These are phyloP conservation scores for Beris chalybata DNA, from an alignment of 2,888 invertebrate genomes.

Conservation along the genomic window DNA sequence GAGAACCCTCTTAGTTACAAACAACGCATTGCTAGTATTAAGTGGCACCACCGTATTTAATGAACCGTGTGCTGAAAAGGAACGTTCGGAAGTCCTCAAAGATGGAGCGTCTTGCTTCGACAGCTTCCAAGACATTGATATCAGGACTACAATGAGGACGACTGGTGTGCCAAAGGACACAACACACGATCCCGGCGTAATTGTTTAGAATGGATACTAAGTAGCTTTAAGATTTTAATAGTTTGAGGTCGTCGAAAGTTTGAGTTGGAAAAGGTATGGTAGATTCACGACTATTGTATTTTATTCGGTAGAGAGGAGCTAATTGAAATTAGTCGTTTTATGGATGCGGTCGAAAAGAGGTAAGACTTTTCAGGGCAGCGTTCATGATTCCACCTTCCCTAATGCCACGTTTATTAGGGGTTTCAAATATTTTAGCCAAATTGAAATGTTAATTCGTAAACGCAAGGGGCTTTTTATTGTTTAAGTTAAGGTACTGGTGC, in stretches of 20 bases:
- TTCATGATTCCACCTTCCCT: background rate
- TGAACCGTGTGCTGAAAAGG: slow-evolving; percentile 35
- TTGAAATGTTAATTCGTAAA: slow-evolving; percentile 9
- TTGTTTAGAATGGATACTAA: slow-evolving; percentile 38
- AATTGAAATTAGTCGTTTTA: slow-evolving; percentile 34
- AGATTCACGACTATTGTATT: no score
- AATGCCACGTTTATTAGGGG: slow-evolving; percentile 12
- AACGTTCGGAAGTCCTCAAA: slow-evolving; percentile 23
- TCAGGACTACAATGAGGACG: slow-evolving; percentile 5
- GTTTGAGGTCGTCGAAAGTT: slow-evolving; percentile 24
- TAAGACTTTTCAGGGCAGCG: background rate
- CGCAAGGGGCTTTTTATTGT: background rate
- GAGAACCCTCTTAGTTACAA: background rate
- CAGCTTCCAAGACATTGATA: slow-evolving; percentile 10
- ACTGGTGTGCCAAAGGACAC: slow-evolving; percentile 14
- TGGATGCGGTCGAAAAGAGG: slow-evolving; percentile 28
- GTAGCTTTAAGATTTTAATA: slow-evolving; percentile 36
- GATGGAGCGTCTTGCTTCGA: slow-evolving; percentile 21
- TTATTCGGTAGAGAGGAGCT: slow-evolving; percentile 2
- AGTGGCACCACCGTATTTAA: slow-evolving; percentile 37
- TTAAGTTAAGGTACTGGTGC: no score
- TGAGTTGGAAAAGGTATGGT: slow-evolving; percentile 9
- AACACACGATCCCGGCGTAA: slow-evolving; percentile 32
- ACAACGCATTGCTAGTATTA: slow-evolving; percentile 27
- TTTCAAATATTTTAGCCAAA: slow-evolving; percentile 10